Evolutionary conservation across 2,113 vertebrate species (phyloP).

Genomic region (Rhinogobius similis): DNA sequence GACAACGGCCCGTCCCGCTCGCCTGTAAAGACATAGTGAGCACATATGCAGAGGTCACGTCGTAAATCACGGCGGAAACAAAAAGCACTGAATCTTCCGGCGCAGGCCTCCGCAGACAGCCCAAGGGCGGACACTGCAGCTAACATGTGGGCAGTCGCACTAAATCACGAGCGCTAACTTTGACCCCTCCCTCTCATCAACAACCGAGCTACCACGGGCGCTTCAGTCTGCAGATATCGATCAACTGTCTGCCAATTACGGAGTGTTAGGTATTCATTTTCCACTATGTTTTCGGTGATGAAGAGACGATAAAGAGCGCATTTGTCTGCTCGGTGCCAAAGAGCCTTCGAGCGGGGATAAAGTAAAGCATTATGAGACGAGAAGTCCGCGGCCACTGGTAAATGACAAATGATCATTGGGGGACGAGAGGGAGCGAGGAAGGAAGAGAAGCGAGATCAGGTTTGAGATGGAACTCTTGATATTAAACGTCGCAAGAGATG

Average conservation of each 20-base stretch:
- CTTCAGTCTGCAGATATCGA: constrained; percentile 37
- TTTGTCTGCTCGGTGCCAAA: constrained; percentile 37
- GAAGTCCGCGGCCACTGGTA: background rate
- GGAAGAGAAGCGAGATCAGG: background rate
- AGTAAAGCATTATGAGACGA: constrained; percentile 12
- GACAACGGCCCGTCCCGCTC: constrained; percentile 21
- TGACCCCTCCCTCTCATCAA: constrained; percentile 30
- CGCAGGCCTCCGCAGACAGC: constrained; percentile 25
- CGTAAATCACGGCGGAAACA: constrained; percentile 68
- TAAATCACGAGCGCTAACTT: constrained; percentile 44
- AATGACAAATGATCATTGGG: background rate
- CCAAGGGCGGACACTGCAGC: constrained; percentile 51
- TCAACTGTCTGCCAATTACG: constrained; percentile 28
- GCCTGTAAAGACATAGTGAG: constrained; percentile 65
- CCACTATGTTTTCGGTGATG: constrained; percentile 35
- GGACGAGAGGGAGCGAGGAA: background rate
- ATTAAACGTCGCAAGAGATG: too few species aligned
- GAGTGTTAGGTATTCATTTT: constrained; percentile 48
- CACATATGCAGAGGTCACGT: constrained; percentile 58
- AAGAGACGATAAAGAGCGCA: constrained; percentile 37
- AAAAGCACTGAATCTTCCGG: constrained; percentile 55
- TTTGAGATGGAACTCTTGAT: background rate
- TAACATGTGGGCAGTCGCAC: background rate
- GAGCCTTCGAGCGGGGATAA: constrained; percentile 9
- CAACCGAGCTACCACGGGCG: constrained; percentile 15